A percentile compares a stretch with the other conserved stretches of the same genome.
Evolutionary conservation across 2,113 vertebrate species (phyloP).

Genomic region (Lynx canadensis): DNA sequence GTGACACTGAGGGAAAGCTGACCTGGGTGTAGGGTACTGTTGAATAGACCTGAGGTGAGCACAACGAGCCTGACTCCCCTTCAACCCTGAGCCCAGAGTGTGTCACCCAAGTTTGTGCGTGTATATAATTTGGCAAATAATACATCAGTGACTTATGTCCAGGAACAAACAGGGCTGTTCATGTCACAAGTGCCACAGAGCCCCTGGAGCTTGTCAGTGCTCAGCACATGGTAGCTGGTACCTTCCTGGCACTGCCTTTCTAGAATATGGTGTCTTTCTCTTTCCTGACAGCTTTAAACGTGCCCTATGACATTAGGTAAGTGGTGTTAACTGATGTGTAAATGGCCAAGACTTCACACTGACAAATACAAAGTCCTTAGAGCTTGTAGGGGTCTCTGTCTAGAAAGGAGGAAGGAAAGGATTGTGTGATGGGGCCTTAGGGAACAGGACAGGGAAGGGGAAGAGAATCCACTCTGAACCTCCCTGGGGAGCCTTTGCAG

Average conservation of each 20-base stretch:
- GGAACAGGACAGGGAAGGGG: neutral
- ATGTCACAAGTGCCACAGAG: neutral
- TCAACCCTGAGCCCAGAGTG: neutral
- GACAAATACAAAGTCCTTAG: neutral
- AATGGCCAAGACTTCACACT: neutral
- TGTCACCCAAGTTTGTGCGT: neutral
- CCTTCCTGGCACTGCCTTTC: neutral
- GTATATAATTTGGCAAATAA: neutral
- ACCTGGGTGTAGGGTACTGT: neutral
- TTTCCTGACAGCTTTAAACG: neutral
- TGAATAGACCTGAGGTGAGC: neutral
- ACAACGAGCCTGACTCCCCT: neutral
- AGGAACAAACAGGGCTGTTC: neutral
- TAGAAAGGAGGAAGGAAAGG: neutral
- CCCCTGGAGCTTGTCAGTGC: too few relatives aligned
- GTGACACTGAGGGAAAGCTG: neutral
- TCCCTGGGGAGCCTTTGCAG: neutral
- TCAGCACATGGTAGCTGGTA: neutral
- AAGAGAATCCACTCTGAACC: neutral
- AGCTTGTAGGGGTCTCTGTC: neutral
- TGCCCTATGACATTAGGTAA: neutral
- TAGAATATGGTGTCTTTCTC: neutral
- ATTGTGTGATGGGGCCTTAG: too few relatives aligned
- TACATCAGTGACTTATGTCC: neutral
- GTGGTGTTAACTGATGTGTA: neutral